phyloP scores from a whole-genome alignment of 2,888 invertebrate species.

The Oithona nana region DNA sequence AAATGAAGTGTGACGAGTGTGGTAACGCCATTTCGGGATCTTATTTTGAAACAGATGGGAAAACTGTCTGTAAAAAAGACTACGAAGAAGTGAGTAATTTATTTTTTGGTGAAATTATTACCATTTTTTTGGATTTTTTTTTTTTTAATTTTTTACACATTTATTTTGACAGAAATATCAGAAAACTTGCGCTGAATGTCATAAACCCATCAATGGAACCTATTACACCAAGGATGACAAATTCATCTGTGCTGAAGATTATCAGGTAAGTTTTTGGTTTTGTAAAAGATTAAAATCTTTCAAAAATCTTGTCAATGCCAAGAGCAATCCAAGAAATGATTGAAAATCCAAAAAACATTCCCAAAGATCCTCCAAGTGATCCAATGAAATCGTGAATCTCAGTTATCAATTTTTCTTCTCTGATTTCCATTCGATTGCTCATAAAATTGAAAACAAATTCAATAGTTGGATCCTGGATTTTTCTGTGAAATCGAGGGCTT shows the following conservation, averaged over 20 bases:
- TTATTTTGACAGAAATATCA: neutral
- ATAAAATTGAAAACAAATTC: too few relatives aligned
- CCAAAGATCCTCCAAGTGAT: too few relatives aligned
- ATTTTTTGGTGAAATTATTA: neutral
- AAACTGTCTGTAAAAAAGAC: neutral
- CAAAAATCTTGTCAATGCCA: neutral
- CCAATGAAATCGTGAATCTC: too few relatives aligned
- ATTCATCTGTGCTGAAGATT: neutral
- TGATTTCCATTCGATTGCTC: too few relatives aligned
- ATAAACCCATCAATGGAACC: neutral
- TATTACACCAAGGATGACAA: neutral
- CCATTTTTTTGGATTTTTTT: neutral
- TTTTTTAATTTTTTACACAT: too few relatives aligned
- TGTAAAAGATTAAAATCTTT: neutral
- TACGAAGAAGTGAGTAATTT: neutral
- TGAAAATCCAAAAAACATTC: too few relatives aligned
- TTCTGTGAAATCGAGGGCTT: too few relatives aligned
- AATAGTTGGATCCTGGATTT: too few relatives aligned
- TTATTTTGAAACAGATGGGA: neutral
- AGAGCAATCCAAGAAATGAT: too few relatives aligned
- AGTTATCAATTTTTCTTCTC: too few relatives aligned
- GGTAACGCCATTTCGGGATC: neutral
- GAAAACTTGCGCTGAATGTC: neutral
- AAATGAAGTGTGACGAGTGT: conserved; percentile 3
- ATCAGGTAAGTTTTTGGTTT: neutral